A percentile compares a stretch with the other conserved stretches of the same genome.
Evolutionary conservation across 2,113 vertebrate genomes (phyloP).

Genomic region (Boleophthalmus pectinirostris): DNA sequence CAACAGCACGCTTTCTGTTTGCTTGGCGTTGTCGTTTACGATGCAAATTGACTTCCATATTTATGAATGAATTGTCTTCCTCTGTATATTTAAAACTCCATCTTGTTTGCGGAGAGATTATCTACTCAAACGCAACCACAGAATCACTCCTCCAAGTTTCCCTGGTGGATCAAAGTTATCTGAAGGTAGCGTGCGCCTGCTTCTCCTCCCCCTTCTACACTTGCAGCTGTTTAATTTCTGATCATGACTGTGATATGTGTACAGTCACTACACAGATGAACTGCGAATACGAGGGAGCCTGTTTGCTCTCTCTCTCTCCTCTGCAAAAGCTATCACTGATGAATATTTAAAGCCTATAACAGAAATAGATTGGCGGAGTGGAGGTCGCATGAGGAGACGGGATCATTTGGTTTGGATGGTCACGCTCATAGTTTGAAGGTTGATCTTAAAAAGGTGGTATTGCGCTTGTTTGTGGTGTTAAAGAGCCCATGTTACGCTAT

Average conservation of each 20-base stretch:
- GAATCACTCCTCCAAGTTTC: slow-evolving; percentile 2
- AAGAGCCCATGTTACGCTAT: no score
- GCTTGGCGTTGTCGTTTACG: no score
- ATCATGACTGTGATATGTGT: slow-evolving; percentile 45
- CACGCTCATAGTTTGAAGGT: slow-evolving; percentile 19
- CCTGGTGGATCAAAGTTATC: slow-evolving; percentile 46
- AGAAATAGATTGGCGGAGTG: slow-evolving; percentile 41
- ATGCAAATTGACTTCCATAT: neutral
- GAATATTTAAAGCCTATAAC: slow-evolving; percentile 57
- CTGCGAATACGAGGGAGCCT: slow-evolving; percentile 28
- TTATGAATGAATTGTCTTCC: slow-evolving; percentile 19
- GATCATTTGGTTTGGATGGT: slow-evolving; percentile 10
- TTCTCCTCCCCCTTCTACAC: slow-evolving; percentile 3
- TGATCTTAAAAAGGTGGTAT: slow-evolving; percentile 9
- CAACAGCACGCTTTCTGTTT: neutral
- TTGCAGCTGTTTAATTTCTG: slow-evolving; percentile 51
- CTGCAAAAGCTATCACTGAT: slow-evolving; percentile 42
- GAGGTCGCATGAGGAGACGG: slow-evolving; percentile 29
- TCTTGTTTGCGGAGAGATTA: slow-evolving; percentile 10
- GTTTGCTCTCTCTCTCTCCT: slow-evolving; percentile 55
- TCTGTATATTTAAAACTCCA: slow-evolving; percentile 21
- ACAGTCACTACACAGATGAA: slow-evolving; percentile 28
- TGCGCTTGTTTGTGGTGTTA: no score
- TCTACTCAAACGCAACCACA: slow-evolving; percentile 14
- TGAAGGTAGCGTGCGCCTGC: slow-evolving; percentile 40